Percentiles rank a stretch among this genome's conserved stretches.
These are phyloP conservation scores for Hydraecia micacea DNA, from an alignment of 2,888 invertebrate genomes.

Conservation along the genomic window DNA sequence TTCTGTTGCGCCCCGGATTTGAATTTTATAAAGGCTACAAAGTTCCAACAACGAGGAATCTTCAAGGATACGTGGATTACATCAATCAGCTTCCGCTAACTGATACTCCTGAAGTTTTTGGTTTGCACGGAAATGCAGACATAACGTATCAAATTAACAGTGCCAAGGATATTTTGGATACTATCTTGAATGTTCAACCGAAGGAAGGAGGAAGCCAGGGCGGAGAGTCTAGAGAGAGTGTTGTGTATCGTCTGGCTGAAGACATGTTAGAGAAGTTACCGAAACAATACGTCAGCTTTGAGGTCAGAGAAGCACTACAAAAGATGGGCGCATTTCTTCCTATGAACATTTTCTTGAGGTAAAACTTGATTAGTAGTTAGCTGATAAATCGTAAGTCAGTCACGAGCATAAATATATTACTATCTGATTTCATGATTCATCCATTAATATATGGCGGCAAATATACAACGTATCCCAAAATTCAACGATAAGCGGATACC, in stretches of 20 bases:
- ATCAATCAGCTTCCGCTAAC: conserved; percentile 95
- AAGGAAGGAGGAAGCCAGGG: conserved; percentile 98
- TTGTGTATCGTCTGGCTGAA: conserved; percentile 97
- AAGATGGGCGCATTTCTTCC: conserved; percentile 98
- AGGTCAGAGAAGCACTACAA: conserved; percentile 96
- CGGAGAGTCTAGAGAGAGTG: conserved; percentile 97
- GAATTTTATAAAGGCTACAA: conserved; percentile 98
- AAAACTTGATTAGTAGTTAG: conserved; percentile 15
- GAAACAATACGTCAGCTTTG: conserved; percentile 96
- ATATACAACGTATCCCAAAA: too few relatives aligned
- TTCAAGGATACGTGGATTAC: conserved; percentile 95
- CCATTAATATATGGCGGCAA: background rate
- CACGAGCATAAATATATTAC: background rate
- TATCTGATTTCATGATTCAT: background rate
- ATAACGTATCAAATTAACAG: conserved; percentile 99
- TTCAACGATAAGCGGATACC: too few relatives aligned
- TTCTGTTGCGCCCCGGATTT: conserved; percentile 95
- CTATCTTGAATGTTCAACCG: conserved; percentile 98
- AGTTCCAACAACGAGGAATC: conserved; percentile 95
- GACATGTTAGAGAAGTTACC: conserved; percentile 96
- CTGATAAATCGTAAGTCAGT: background rate
- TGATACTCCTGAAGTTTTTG: conserved; percentile 98
- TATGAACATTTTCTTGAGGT: conserved; percentile 98
- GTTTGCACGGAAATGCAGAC: conserved; percentile 98
- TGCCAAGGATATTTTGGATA: conserved; percentile 97